These are phyloP conservation scores for Schizotus pectinicornis DNA, from an alignment of 2,888 invertebrate genomes.

Conservation along the genomic window DNA sequence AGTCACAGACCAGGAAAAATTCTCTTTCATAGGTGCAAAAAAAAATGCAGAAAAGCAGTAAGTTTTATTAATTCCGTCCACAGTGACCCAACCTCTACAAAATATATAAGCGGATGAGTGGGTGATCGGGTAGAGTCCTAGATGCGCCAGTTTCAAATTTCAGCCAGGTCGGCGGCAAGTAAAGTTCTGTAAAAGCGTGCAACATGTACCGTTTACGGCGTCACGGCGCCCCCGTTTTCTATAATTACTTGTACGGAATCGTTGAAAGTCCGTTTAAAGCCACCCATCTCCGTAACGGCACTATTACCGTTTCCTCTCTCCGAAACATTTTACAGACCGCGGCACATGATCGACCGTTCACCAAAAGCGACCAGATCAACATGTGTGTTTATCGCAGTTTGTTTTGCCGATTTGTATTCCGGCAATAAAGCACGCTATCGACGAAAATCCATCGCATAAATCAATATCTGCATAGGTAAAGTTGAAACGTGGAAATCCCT, in stretches of 20 bases:
- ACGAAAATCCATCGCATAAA: conserved; percentile 26
- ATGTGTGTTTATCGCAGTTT: conserved; percentile 33
- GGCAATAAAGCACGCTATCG: conserved; percentile 29
- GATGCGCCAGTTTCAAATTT: too few relatives aligned
- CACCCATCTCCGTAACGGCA: conserved; percentile 30
- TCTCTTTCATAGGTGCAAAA: too few relatives aligned
- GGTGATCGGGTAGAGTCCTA: too few relatives aligned
- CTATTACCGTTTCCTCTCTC: conserved; percentile 31
- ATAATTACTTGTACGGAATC: conserved; percentile 14
- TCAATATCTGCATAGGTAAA: conserved; percentile 22
- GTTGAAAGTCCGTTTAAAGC: conserved; percentile 25
- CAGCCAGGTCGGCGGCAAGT: too few relatives aligned
- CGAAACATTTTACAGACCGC: conserved; percentile 29
- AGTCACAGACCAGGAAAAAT: too few relatives aligned
- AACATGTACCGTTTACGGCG: background rate
- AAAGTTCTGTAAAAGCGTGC: background rate
- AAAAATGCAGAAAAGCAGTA: too few relatives aligned
- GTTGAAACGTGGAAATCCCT: conserved; percentile 15
- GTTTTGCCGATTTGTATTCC: conserved; percentile 33
- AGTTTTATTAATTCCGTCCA: too few relatives aligned
- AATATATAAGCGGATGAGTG: too few relatives aligned
- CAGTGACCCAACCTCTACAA: too few relatives aligned
- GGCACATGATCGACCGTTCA: conserved; percentile 29
- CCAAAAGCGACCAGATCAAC: conserved; percentile 31
- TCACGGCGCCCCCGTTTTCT: conserved; percentile 13